phyloP scores from a whole-genome alignment of 2,113 vertebrate species.

The Protobothrops mucrosquamatus region DNA sequence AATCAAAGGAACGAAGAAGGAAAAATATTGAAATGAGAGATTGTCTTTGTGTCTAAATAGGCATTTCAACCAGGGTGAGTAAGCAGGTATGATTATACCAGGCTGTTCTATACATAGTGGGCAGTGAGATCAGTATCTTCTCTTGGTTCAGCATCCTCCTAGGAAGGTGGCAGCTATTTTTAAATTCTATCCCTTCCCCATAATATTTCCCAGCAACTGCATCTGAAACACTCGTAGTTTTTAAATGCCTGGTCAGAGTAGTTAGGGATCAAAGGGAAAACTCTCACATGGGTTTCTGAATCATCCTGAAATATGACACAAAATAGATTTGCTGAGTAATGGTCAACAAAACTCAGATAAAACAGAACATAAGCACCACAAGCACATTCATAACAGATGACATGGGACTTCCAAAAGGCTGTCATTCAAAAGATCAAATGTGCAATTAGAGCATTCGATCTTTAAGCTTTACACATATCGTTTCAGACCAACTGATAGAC shows the following conservation, averaged over 20 bases:
- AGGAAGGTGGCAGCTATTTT: slow-evolving; percentile 59
- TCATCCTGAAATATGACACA: neutral
- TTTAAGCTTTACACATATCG: neutral
- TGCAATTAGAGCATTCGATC: neutral
- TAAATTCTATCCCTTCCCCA: slow-evolving; percentile 18
- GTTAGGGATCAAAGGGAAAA: slow-evolving; percentile 13
- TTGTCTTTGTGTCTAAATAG: neutral
- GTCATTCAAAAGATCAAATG: neutral
- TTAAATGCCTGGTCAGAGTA: slow-evolving; percentile 18
- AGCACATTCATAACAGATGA: neutral
- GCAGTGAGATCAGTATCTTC: slow-evolving; percentile 16
- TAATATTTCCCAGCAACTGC: slow-evolving; percentile 23
- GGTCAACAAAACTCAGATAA: neutral
- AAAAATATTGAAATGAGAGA: neutral
- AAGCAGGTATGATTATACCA: slow-evolving; percentile 18
- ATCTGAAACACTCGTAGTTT: slow-evolving; percentile 22
- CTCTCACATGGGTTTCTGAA: neutral
- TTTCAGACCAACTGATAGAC: neutral
- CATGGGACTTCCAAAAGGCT: neutral
- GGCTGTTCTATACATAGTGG: neutral
- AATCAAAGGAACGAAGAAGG: neutral
- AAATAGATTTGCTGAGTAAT: slow-evolving; percentile 10
- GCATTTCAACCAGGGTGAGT: slow-evolving; percentile 20
- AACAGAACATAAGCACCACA: neutral
- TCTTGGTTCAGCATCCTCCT: slow-evolving; percentile 40